phyloP scores from a whole-genome alignment of 2,888 invertebrate species.

The Brenthis daphne region DNA sequence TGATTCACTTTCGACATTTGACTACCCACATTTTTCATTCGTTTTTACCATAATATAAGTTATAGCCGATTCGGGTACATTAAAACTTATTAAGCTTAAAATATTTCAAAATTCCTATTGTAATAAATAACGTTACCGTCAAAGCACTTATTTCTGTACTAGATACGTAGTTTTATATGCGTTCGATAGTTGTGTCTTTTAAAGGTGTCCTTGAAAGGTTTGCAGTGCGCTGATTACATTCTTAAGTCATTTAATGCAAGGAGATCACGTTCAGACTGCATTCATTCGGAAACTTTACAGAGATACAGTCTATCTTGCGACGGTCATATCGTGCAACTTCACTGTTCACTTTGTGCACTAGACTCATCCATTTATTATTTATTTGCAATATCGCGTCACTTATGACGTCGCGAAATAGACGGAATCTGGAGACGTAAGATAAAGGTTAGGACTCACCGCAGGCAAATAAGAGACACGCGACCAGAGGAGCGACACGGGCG shows the following conservation, averaged over 20 bases:
- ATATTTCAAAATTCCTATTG: too few species aligned
- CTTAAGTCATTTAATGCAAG: slow-evolving; percentile 65
- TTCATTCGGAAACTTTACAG: slow-evolving; percentile 60
- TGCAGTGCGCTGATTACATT: slow-evolving; percentile 61
- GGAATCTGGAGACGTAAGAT: slow-evolving; percentile 72
- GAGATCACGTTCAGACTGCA: slow-evolving; percentile 63
- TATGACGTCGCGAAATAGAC: slow-evolving; percentile 77
- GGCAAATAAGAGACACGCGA: slow-evolving; percentile 80
- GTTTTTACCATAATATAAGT: not conserved
- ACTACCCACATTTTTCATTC: not conserved
- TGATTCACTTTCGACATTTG: not conserved
- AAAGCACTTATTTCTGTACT: slow-evolving; percentile 44
- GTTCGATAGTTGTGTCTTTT: slow-evolving; percentile 56
- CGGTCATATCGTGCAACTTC: slow-evolving; percentile 64
- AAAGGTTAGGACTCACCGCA: slow-evolving; percentile 82
- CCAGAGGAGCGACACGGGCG: slow-evolving; percentile 82
- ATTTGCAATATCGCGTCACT: slow-evolving; percentile 60
- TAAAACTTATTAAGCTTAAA: not conserved
- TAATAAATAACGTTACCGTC: not conserved
- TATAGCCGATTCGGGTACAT: not conserved
- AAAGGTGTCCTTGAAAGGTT: slow-evolving; percentile 70
- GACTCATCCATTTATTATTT: slow-evolving; percentile 62
- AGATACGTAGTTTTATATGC: slow-evolving; percentile 50
- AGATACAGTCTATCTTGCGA: slow-evolving; percentile 72
- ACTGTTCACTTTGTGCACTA: slow-evolving; percentile 75